Conservation (phyloP, 2,888 invertebrate genomes). For the Glyphotaelius pellucidus region DNA sequence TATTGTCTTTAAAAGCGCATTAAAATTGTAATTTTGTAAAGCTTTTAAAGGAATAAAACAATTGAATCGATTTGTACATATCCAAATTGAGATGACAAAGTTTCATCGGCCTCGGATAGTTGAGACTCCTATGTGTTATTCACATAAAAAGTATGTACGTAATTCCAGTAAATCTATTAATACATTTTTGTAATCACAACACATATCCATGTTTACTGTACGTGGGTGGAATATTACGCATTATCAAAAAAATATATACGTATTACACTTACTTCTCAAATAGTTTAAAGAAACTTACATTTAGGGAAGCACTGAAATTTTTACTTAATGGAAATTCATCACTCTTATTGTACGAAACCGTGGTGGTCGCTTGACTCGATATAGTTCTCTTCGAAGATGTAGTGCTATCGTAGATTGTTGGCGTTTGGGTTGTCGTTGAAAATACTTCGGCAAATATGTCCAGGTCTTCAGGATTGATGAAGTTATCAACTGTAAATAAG, state of each 20-base stretch:
- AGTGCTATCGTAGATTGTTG: not conserved
- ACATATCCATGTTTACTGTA: too few species aligned
- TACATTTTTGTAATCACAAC: not conserved
- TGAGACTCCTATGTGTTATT: too few species aligned
- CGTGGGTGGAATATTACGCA: too few species aligned
- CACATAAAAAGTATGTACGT: too few species aligned
- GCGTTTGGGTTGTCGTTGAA: not conserved
- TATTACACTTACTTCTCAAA: not conserved
- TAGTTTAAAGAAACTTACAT: not conserved
- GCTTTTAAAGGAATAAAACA: too few species aligned
- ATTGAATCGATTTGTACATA: too few species aligned
- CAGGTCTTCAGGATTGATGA: slow-evolving; percentile 65
- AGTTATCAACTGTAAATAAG: slow-evolving; percentile 64
- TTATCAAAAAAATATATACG: too few species aligned
- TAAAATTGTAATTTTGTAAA: too few species aligned
- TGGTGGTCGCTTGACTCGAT: not conserved
- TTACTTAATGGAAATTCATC: not conserved
- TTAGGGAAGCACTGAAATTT: not conserved
- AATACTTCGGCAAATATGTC: slow-evolving; percentile 51
- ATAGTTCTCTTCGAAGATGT: not conserved
- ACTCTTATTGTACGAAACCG: not conserved
- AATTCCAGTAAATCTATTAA: not conserved
- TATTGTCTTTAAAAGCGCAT: too few species aligned
- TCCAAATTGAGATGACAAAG: too few species aligned
- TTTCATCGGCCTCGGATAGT: too few species aligned